Evolutionary conservation across 2,888 invertebrate species (phyloP).

Genomic region (Drosophila meridiana): DNA sequence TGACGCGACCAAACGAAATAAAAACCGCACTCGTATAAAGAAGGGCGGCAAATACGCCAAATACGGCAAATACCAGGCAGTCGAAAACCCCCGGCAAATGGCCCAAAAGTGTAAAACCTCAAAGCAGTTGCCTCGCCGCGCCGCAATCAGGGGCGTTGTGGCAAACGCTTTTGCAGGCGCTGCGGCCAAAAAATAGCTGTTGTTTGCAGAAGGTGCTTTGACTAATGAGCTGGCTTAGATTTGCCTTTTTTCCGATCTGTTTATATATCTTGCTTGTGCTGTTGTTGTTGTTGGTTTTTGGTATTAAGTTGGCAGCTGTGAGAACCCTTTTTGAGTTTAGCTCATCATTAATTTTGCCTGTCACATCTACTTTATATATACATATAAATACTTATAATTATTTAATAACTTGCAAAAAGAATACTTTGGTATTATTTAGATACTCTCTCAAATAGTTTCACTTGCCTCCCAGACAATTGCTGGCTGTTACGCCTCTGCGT

Average conservation of each 20-base stretch:
- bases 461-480: background rate
- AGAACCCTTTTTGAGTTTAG: constrained; percentile 2
- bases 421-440: no score
- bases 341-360: constrained; percentile 1
- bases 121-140: constrained; percentile 51
- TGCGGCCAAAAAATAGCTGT: constrained; percentile 13
- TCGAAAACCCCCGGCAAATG: constrained; percentile 59
- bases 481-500: constrained; percentile 43
- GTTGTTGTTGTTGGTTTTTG: constrained; percentile 4
- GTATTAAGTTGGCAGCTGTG: constrained; percentile 18
- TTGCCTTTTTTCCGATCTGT: constrained; percentile 11
- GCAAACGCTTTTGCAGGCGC: constrained; percentile 40
- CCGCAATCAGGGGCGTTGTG: constrained; percentile 66
- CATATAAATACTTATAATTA: background rate
- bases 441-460: background rate
- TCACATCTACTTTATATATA: background rate
- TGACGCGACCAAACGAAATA: constrained; percentile 68
- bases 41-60: constrained; percentile 11
- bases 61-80: constrained; percentile 7
- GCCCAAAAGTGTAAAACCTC: constrained; percentile 75
- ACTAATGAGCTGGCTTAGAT: constrained; percentile 69
- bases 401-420: background rate
- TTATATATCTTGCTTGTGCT: constrained; percentile 5
- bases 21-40: constrained; percentile 63
- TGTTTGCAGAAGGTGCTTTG: constrained; percentile 55